Base-by-base conservation (phyloP, 2,888 invertebrate genomes). In the Phyllotreta cruciferae region DNA sequence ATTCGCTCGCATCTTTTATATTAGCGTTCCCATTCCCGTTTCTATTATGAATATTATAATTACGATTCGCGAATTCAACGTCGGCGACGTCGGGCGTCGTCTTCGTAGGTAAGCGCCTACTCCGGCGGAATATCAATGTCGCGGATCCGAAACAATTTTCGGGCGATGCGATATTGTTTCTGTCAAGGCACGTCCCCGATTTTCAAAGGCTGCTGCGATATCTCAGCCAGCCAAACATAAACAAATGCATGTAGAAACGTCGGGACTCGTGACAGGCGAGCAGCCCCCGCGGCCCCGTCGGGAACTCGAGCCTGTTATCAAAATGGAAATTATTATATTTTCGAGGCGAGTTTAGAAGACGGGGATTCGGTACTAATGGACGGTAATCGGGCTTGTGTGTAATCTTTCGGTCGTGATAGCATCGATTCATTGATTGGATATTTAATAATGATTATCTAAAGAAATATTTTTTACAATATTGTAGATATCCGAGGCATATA, bases 61-160 rank as follows among this genome's bases (percentile, higher is more conserved):
- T 24, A 56, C 39, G 38, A 57, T 49, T 49, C 24, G 24, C 24
- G 24, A 4, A 49, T 49, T 49, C 49, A 9, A 34, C 13, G 44
- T 42, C n/a, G 9, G 9, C 44, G 47, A 42, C 24, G 24, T 14
- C 49, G 35, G 14, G 39, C 45, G 52, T 58, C 58, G n/a, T 38
- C 11, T 24, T 50, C 49, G 50, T 24, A 50, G 52, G 58, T 58
- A 42, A 24, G 24, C 24, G 58, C 42, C 50, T 36, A 56, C 50
- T 39, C 60, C 49, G 34, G 53, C 42, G 50, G 66, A 66, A 66
- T 66, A 63, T 61, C 63, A 66, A 66, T 66, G 38, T 35, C 37
- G n/a, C 8, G 63, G 49, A 47, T 56, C 60, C 50, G 53, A 63
- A 57, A 63, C 57, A 60, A 63, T 63, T 66, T 66, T 63, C 58